Evolutionary conservation across 2,888 invertebrate genomes (phyloP), one percentile per base, ranked within the genome.

Genomic region (Marasmarcha lunaedactyla): DNA sequence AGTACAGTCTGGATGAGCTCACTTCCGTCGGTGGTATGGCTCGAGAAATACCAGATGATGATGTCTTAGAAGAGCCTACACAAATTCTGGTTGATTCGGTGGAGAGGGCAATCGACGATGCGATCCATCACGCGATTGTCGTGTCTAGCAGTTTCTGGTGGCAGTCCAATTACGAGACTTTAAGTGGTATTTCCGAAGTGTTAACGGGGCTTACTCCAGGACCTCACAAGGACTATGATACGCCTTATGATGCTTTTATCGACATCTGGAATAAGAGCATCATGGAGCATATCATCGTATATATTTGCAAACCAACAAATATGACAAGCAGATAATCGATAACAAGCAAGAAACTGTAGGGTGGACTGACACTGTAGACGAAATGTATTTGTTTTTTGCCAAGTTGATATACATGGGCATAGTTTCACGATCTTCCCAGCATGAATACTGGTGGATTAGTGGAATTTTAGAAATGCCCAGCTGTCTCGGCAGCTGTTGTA

Each of bases 251-350:
- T 35, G 47, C 43, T 25, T 52, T 51, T 40, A 38, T 25, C 5
- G 45, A 40, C 20, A 51, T 53, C 12, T 50, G 44, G 45, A 34
- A 33, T 42, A 34, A 39, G 25, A 43, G 42, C 33, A 46, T 50
- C 41, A 46, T 55, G 35, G 46, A 46, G 38, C 42, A 5, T 34
- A 49, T 55, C 33, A 48, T 33, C 9, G n/a, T n/a, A n/a, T n/a
- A n/a, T n/a, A n/a, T n/a, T 14, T 1, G 1, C 47, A 55, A 44
- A 53, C 52, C 15, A 55, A 55, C 41, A 15, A 44, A 5, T 55
- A 50, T 15, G 55, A 50, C 1, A 13, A 42, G n/a, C 47, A 52
- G 36, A 43, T 35, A 4, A 48, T 52, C 40, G 50, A 40, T 4
- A 15, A 25, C 4, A 15, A 15, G 15, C 38, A 13, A 38, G 37